Percentiles rank a stretch among this genome's conserved stretches.
These are phyloP conservation scores for Halyomorpha halys DNA, from an alignment of 1,140 invertebrate species.

Conservation along the genomic window DNA sequence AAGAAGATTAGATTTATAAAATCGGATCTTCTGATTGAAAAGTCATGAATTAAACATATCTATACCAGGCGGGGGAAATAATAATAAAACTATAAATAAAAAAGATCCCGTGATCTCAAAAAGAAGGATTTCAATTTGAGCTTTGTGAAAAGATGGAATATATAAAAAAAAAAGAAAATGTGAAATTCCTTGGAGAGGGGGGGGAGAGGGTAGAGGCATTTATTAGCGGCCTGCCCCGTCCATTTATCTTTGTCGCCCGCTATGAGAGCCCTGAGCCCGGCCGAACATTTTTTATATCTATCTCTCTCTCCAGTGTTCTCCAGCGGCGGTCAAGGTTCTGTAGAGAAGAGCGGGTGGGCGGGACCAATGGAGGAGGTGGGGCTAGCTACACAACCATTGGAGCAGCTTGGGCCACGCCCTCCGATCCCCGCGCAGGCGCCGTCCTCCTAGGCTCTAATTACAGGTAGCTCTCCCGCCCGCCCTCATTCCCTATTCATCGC, in stretches of 20 bases:
- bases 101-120: background rate
- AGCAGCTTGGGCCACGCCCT: background rate
- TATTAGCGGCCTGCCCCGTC: background rate
- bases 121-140: conserved; percentile 5
- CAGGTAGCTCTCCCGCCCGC: background rate
- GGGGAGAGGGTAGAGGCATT: background rate
- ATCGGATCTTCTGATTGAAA: no score
- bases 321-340: background rate
- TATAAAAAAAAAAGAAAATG: background rate
- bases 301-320: background rate
- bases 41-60: no score
- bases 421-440: background rate
- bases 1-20: no score
- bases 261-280: background rate
- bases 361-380: background rate
- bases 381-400: background rate
- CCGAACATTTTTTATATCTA: background rate
- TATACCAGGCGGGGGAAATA: background rate
- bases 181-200: conserved; percentile 7
- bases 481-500: no score
- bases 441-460: background rate
- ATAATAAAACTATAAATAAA: conserved; percentile 9
- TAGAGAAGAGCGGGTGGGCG: background rate
- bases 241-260: background rate
- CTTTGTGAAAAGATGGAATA: background rate